Evolutionary conservation across 92 coral and sea anemone species (phyloP).

Genomic region (Parazoanthus atlanticus): DNA sequence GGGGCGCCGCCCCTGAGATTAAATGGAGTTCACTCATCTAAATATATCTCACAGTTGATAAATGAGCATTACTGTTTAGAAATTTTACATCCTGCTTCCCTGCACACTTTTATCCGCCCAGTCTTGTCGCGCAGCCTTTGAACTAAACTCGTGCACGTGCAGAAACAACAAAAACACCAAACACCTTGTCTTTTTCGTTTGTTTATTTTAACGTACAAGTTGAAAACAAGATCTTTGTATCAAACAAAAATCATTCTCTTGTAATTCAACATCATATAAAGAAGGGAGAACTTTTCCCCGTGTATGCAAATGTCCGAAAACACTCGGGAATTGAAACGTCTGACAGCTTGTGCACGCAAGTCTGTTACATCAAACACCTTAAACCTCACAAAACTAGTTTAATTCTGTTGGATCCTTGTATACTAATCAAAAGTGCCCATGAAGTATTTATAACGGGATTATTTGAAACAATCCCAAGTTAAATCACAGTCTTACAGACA

Average conservation of each 20-base stretch:
- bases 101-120: not conserved
- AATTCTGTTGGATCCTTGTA: not conserved
- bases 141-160: not conserved
- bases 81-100: not conserved
- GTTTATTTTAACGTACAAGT: slow-evolving; percentile 30
- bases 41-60: not conserved
- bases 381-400: not conserved
- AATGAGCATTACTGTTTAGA: not conserved
- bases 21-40: not conserved
- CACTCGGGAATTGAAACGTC: not conserved
- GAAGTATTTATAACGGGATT: not conserved
- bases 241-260: slow-evolving; percentile 28
- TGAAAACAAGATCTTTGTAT: slow-evolving; percentile 29
- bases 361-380: not conserved
- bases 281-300: not conserved
- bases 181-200: not conserved
- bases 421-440: not conserved
- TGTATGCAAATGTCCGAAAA: not conserved
- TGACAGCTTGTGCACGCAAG: slow-evolving; percentile 3
- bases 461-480: slow-evolving; percentile 1
- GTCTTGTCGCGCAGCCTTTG: not conserved
- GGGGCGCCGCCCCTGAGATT: not conserved
- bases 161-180: not conserved
- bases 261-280: slow-evolving; percentile 2
- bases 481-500: slow-evolving; percentile 20